Evolutionary conservation across 2,888 invertebrate species (phyloP), one percentile per base, ranked within the genome.

Genomic region (Urechis unicinctus): DNA sequence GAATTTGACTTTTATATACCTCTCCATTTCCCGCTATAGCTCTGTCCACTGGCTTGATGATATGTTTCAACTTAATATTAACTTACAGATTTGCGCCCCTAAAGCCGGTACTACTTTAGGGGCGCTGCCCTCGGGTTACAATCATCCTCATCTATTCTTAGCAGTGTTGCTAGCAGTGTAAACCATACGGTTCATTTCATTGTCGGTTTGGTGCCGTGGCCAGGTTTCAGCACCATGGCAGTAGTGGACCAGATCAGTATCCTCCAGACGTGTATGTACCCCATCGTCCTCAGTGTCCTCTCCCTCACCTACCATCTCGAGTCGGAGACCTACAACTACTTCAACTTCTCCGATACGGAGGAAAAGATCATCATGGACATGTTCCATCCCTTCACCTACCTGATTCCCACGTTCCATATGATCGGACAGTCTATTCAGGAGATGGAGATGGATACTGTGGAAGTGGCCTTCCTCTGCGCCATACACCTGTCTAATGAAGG

Each of bases 221-320:
- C 67, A 75, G 75, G 71, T 49, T 73, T 73, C 52, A 63, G 64
- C n/a, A 56, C 56, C 2, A 52, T 75, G 30, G 51, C 60, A 26
- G 50, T 75, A 31, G 65, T 68, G 31, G 70, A 71, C 46, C 72
- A 73, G 55, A 69, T 73, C 21, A 52, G 59, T 4, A 59, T 71
- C 51, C 62, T 74, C 4, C 71, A 71, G 55, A 62, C 60, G n/a
- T 66, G 68, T 29, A 66, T 71, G 51, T 75, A 73, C 56, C 68
- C 70, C 2, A 61, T 75, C 9, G 69, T 69, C n/a, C 56, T 73
- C 26, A 53, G 71, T 47, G 65, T 68, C 49, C 65, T 68, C 49
- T 64, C 69, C 17, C 60, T 65, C 47, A 55, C 58, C n/a, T 74
- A 65, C 58, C 66, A 71, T 52, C 52, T 61, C 2, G 62, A 61